Percentiles rank a stretch among this genome's conserved stretches.
These are phyloP conservation scores for Nyleta sp. DNA, from an alignment of 2,888 invertebrate genomes.

Conservation along the genomic window DNA sequence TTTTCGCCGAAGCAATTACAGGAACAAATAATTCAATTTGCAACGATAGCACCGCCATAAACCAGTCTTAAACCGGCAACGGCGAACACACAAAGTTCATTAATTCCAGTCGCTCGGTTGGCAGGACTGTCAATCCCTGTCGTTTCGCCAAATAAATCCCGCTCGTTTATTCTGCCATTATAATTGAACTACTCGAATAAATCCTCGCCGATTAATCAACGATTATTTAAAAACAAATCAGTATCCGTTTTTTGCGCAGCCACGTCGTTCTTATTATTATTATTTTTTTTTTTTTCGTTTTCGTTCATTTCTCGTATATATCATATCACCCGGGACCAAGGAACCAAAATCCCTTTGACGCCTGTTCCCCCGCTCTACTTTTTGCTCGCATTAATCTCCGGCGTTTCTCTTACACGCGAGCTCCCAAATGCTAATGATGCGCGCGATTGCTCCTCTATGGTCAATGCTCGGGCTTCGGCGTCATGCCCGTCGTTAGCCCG, in stretches of 20 bases:
- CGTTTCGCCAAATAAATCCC: neutral
- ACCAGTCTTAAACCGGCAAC: too few species aligned
- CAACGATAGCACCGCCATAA: too few species aligned
- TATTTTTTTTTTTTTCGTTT: neutral
- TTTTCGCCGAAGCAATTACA: too few species aligned
- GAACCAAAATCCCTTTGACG: conserved; percentile 37
- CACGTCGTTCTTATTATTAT: too few species aligned
- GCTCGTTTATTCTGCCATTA: conserved; percentile 11
- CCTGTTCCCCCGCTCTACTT: conserved; percentile 41
- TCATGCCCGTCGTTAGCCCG: conserved; percentile 52
- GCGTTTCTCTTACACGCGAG: conserved; percentile 51
- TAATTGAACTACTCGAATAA: conserved; percentile 33
- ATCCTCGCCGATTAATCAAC: conserved; percentile 40
- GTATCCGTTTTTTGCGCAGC: conserved; percentile 30
- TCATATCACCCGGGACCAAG: conserved; percentile 24
- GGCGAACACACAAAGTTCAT: too few species aligned
- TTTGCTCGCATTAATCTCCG: conserved; percentile 55
- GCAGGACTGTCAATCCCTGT: neutral
- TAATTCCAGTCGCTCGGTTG: too few species aligned
- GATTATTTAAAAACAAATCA: conserved; percentile 55
- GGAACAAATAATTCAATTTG: too few species aligned
- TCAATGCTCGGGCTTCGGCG: conserved; percentile 53
- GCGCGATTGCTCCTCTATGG: conserved; percentile 55
- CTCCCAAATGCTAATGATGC: conserved; percentile 56
- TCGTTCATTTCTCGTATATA: conserved; percentile 10